These are phyloP conservation scores for Desmodus rotundus DNA, from an alignment of 2,113 vertebrate species.

Conservation along the genomic window DNA sequence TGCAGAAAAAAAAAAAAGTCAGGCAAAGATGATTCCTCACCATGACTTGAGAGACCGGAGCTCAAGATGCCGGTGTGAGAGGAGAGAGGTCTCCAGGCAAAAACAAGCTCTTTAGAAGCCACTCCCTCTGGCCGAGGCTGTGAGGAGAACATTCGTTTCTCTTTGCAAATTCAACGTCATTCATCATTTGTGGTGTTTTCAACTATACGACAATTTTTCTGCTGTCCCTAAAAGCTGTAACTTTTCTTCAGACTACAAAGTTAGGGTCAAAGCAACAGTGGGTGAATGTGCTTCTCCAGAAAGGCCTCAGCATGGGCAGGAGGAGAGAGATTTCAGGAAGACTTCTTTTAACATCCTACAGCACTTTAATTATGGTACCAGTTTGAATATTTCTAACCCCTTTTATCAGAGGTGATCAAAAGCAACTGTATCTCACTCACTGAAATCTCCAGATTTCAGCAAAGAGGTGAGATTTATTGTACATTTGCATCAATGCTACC, in stretches of 20 bases:
- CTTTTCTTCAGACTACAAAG: constrained; percentile 46
- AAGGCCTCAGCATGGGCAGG: neutral
- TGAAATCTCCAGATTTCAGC: constrained; percentile 74
- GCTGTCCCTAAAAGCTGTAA: neutral
- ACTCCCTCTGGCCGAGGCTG: neutral
- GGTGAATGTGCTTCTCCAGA: neutral
- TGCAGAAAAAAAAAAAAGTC: neutral
- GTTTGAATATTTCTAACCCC: constrained; percentile 53
- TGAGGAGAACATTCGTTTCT: neutral
- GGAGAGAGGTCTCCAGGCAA: neutral
- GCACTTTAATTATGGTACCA: constrained; percentile 55
- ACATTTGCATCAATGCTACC: constrained; percentile 80
- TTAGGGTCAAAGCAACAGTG: constrained; percentile 24
- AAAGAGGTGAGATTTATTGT: constrained; percentile 79
- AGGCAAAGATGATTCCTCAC: neutral
- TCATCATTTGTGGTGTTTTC: neutral
- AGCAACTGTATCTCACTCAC: constrained; percentile 19
- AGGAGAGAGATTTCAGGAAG: neutral
- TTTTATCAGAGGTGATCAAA: constrained; percentile 65
- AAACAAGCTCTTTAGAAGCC: neutral
- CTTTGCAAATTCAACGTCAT: neutral
- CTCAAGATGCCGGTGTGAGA: neutral
- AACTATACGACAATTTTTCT: constrained; percentile 15
- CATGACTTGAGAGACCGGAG: neutral
- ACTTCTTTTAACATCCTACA: neutral